Evolutionary conservation across 1,140 invertebrate genomes (phyloP), one percentile per base, ranked within the genome.

Genomic region (Sarcophaga peregrina): DNA sequence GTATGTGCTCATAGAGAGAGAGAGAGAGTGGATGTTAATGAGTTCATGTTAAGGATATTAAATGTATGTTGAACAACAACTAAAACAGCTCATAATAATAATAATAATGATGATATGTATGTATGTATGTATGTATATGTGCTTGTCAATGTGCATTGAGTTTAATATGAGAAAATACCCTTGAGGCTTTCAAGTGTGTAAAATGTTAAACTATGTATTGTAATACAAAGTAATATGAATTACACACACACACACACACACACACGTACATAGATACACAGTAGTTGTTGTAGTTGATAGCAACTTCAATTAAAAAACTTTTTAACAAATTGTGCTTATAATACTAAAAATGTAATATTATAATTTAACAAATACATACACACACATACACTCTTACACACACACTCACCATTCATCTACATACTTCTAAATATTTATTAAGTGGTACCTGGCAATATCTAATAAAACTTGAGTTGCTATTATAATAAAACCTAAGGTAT

Each of bases 301-400:
- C 62, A 68, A 68, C 62, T 68, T 68, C 62, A 68, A 68, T 68
- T 68, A 68, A 68, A 68, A 68, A 68, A 68, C 62, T 20, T 68
- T 68, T 68, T 68, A 68, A 68, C 62, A 68, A 68, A 68, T 68
- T 68, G 62, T 68, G 62, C 62, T 68, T 68, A 68, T 68, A 68
- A 68, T 68, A 68, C 62, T 68, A 68, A 68, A 68, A 68, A 68
- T 58, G 62, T 68, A 20, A 68, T 68, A 68, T 68, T 20, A 15
- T 25, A 8, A 13, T n/a, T 62, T n/a, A 62, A 62, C 58, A 62
- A 62, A 62, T 13, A 62, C 58, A 15, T n/a, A 13, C 1, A 58
- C 13, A n/a, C n/a, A n/a, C 15, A 58, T 58, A n/a, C 7, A 58
- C 54, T 7, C 54, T n/a, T n/a, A 6, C n/a, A 58, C 54, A 58